Evolutionary conservation across 2,797 vertebrate species (phyloP), one percentile per base, ranked within the genome.

Genomic region (Ceryle rudis): DNA sequence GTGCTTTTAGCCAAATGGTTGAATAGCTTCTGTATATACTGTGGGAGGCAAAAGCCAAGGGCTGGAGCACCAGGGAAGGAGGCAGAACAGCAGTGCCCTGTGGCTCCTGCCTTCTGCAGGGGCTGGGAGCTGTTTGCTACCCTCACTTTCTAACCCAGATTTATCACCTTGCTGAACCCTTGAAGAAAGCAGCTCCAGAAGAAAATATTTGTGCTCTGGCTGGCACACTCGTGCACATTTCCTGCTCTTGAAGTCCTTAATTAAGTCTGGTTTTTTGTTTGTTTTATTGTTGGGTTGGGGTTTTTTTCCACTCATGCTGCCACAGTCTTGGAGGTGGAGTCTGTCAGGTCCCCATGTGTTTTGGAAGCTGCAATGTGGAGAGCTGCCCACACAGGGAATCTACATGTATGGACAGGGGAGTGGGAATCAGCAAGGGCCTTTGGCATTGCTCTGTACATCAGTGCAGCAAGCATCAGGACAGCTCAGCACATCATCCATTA

Each of bases 21-120:
- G 97, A 98, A 98, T 97, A 86, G 96, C 69, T 83, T 84, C 96
- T 98, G 96, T 98, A 97, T 97, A 95, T 92, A 81, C 82, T 46
- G 92, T 5, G 19, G 89, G 83, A 95, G 77, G 84, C 77, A 64
- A 75, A 84, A 86, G 97, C 96, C 96, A 97, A 86, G 49, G 46
- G 61, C 92, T 84, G 92, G 95, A 95, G 94, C 90, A 83, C 7
- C 26, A 26, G 89, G 86, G 94, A 84, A 93, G 84, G 83, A 94
- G 42, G 78, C 75, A 91, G 91, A 96, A 95, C 93, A 96, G 91
- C 94, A 94, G 94, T 75, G 69, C 66, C 55, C 95, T 96, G 97
- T 95, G 93, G 88, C 94, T 5, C 5, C 95, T 96, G 90, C 92
- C 86, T 95, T 94, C 39, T 37, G 69, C 70, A 84, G 95, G 81